A percentile compares a stretch with the other conserved stretches of the same genome.
These are phyloP conservation scores for Hipposideros larvatus DNA, from an alignment of 2,797 vertebrate species.

Conservation along the genomic window DNA sequence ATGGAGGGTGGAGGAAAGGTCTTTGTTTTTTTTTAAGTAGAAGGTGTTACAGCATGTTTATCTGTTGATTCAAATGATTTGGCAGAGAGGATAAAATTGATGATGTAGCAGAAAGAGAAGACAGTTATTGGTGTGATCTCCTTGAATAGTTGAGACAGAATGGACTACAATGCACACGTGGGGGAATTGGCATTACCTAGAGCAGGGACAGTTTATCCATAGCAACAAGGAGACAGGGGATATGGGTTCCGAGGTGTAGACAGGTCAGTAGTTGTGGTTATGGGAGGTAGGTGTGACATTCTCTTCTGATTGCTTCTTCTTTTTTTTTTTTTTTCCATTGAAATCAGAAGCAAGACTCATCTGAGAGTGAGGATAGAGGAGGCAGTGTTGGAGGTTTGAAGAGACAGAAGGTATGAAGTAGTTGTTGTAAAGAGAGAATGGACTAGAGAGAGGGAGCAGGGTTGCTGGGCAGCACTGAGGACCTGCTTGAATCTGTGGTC, in stretches of 20 bases:
- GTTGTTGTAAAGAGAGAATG: conserved; percentile 22
- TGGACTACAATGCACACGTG: not conserved
- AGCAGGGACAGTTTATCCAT: not conserved
- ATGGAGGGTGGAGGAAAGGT: not conserved
- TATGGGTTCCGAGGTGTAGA: not conserved
- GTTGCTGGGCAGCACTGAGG: not conserved
- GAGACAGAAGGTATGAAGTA: conserved; percentile 58
- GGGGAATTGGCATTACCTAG: not conserved
- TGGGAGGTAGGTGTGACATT: not conserved
- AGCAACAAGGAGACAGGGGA: not conserved
- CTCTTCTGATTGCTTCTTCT: conserved; percentile 59
- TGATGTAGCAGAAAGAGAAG: not conserved
- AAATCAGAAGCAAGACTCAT: conserved; percentile 65
- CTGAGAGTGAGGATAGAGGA: conserved; percentile 73
- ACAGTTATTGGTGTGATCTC: not conserved
- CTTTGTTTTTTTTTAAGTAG: not conserved
- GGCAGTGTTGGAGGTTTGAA: conserved; percentile 69
- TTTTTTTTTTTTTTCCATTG: conserved; percentile 39
- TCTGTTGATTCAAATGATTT: not conserved
- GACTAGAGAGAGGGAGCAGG: not conserved
- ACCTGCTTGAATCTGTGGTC: not conserved
- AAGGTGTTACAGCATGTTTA: not conserved
- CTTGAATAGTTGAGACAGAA: not conserved
- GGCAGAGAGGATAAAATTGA: not conserved
- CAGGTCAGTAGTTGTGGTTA: not conserved